phyloP scores from a whole-genome alignment of 2,113 vertebrate genomes.

The Ptilonorhynchus violaceus region DNA sequence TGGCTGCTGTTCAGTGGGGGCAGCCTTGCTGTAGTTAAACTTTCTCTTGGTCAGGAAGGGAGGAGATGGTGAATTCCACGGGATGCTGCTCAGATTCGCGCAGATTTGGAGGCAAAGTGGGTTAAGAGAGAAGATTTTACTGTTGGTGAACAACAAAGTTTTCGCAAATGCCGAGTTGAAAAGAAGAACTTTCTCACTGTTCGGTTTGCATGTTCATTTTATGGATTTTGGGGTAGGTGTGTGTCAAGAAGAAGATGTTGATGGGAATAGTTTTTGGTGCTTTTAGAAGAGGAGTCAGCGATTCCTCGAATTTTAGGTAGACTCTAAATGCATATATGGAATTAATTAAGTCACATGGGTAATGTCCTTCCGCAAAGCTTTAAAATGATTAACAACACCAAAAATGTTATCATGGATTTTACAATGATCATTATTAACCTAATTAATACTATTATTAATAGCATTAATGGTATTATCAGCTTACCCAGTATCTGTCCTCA shows the following conservation, averaged over 20 bases:
- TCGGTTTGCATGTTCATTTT: neutral
- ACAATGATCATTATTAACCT: neutral
- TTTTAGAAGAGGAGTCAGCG: neutral
- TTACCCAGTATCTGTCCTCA: neutral
- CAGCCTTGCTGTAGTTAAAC: too few species aligned
- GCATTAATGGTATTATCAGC: neutral
- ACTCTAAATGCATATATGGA: neutral
- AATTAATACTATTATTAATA: neutral
- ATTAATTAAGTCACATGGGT: neutral
- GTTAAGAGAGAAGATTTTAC: neutral
- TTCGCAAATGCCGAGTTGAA: neutral
- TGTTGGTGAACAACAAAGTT: neutral
- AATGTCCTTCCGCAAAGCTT: neutral
- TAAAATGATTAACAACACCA: neutral
- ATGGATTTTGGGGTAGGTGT: neutral
- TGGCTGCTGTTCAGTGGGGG: neutral
- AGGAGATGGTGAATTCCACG: neutral
- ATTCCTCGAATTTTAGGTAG: neutral
- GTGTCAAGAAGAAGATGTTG: neutral
- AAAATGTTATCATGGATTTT: neutral
- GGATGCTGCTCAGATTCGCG: neutral
- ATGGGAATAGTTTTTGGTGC: neutral
- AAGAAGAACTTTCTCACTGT: neutral
- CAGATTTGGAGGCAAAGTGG: neutral
- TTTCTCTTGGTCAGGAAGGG: neutral